These are phyloP conservation scores for Sceliomorpha sp. DNA, from an alignment of 2,888 invertebrate species.

Conservation along the genomic window DNA sequence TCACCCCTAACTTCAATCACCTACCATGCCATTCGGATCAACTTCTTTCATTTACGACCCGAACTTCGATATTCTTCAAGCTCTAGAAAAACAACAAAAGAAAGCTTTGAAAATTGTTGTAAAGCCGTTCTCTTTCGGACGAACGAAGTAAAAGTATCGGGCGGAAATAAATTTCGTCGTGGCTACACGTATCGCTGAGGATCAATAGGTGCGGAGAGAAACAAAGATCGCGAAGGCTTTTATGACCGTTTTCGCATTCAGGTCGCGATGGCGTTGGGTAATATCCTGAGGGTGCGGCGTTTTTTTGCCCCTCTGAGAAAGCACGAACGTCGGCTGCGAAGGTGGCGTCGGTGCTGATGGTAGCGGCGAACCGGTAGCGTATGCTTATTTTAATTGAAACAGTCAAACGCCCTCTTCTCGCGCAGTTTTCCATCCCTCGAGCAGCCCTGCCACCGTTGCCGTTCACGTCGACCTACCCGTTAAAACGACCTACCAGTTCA, in stretches of 20 bases:
- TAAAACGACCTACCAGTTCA: constrained; percentile 68
- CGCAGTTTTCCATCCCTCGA: constrained; percentile 58
- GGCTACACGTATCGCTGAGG: constrained; percentile 55
- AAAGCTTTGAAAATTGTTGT: neutral
- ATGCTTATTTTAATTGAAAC: constrained; percentile 79
- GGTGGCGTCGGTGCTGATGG: constrained; percentile 46
- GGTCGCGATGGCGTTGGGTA: constrained; percentile 72
- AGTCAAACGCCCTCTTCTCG: constrained; percentile 56
- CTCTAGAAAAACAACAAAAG: no score
- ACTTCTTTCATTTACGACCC: no score
- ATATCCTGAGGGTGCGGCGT: constrained; percentile 70
- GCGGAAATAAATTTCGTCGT: constrained; percentile 45
- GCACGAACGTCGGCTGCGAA: constrained; percentile 30
- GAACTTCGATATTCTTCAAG: no score
- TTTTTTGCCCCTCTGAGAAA: constrained; percentile 55
- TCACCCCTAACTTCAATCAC: no score
- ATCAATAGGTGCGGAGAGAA: constrained; percentile 64
- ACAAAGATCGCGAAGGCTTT: constrained; percentile 68
- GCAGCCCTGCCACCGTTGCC: constrained; percentile 49
- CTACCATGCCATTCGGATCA: no score
- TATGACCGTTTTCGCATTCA: constrained; percentile 75
- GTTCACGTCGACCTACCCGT: constrained; percentile 56
- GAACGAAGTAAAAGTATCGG: constrained; percentile 47
- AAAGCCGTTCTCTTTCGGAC: constrained; percentile 34
- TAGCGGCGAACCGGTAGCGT: constrained; percentile 65